A percentile compares a stretch with the other conserved stretches of the same genome.
phyloP scores from a whole-genome alignment of 2,888 invertebrate genomes.

The Nowickia ferox region DNA sequence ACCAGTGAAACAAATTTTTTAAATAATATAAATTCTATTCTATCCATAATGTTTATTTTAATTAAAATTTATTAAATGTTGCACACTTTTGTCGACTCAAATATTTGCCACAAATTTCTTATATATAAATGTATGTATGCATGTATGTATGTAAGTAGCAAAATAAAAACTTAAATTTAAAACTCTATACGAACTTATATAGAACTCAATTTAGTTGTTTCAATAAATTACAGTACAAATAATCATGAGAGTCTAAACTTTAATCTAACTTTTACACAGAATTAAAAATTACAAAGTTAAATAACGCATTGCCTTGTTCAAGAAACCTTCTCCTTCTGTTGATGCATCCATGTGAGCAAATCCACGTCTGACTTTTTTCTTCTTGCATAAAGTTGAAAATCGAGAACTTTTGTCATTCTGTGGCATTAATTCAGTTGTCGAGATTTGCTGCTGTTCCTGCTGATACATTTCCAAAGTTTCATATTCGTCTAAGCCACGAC shows the following conservation, averaged over 20 bases:
- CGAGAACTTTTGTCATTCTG: slow-evolving; percentile 31
- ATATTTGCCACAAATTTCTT: no score
- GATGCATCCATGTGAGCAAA: slow-evolving; percentile 58
- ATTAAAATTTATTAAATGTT: slow-evolving; percentile 36
- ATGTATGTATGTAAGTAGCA: neutral
- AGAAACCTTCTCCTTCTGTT: slow-evolving; percentile 75
- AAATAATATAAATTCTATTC: slow-evolving; percentile 1
- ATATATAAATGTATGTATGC: no score
- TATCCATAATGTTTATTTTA: slow-evolving; percentile 3
- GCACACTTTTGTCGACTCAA: slow-evolving; percentile 36
- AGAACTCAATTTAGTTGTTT: neutral
- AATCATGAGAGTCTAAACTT: slow-evolving; percentile 3
- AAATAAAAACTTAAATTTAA: neutral
- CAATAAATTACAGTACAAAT: neutral
- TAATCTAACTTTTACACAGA: neutral
- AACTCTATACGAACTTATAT: slow-evolving; percentile 5
- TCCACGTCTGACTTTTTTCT: slow-evolving; percentile 67
- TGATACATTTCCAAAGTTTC: slow-evolving; percentile 60
- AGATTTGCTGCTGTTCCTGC: slow-evolving; percentile 38
- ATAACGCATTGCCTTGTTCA: slow-evolving; percentile 79
- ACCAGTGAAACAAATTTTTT: neutral
- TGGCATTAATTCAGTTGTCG: neutral
- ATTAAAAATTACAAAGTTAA: slow-evolving; percentile 76
- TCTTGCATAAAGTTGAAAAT: slow-evolving; percentile 44
- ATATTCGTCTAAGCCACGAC: slow-evolving; percentile 61